Evolutionary conservation across 2,888 invertebrate species (phyloP), one percentile per base, ranked within the genome.

Genomic region (Zhuqinia jingwanae): DNA sequence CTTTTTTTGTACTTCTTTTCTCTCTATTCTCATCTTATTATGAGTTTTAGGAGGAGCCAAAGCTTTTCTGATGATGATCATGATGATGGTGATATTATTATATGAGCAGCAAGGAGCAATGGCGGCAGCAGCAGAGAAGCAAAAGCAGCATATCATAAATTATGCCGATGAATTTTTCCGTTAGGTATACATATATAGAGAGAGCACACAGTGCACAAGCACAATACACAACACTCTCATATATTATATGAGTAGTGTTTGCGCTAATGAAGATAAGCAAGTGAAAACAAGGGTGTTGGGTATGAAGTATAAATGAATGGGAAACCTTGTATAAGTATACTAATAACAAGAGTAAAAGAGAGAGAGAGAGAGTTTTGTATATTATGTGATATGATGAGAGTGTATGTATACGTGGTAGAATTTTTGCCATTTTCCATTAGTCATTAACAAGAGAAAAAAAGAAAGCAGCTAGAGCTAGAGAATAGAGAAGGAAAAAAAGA

Each of bases 181-280:
- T 78, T 78, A 36, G 36, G 36, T 36, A 47, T 78, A 78, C 65
- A n/a, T n/a, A n/a, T n/a, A n/a, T n/a, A n/a, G n/a, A n/a, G n/a
- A n/a, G n/a, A n/a, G n/a, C n/a, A n/a, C n/a, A n/a, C n/a, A n/a
- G n/a, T n/a, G n/a, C n/a, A n/a, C n/a, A n/a, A n/a, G n/a, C n/a
- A 47, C 78, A 75, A 53, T 68, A 73, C 50, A 75, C 75, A 53
- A 6, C 36, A 8, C 36, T 36, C 8, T 36, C 36, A 75, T 17
- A 53, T n/a, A 2, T 6, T 20, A 50, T 20, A 13, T 30, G 50
- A 36, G 27, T 53, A 50, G 75, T 75, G 81, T 81, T 75, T 63
- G 75, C 82, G 73, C 75, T 83, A 83, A 83, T 83, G 82, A 83
- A 83, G 82, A 83, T 83, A 83, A 83, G 75, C 82, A 83, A 83